Conservation (phyloP, 2,888 invertebrate species). For the Trissonchulus latispiculum region DNA sequence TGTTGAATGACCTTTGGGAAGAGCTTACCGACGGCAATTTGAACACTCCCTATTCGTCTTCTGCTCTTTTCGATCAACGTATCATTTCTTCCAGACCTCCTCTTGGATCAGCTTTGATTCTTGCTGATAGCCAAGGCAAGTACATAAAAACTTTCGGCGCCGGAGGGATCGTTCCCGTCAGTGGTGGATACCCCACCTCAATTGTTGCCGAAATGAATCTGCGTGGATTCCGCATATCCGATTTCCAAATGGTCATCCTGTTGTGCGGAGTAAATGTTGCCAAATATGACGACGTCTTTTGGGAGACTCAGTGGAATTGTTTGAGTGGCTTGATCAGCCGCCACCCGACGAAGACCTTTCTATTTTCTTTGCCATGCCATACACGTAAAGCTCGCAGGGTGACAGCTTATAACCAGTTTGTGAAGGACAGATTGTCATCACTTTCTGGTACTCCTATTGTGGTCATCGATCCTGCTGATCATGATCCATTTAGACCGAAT, state of each 20-base stretch:
- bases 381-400: too few relatives aligned
- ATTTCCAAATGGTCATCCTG: background rate
- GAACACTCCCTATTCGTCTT: too few relatives aligned
- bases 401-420: too few relatives aligned
- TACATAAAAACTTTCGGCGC: background rate
- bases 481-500: too few relatives aligned
- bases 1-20: background rate
- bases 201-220: background rate
- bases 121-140: background rate
- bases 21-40: background rate
- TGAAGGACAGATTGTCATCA: too few relatives aligned
- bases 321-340: too few relatives aligned
- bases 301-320: background rate
- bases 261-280: background rate
- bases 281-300: background rate
- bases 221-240: background rate
- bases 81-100: background rate
- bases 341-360: too few relatives aligned
- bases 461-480: too few relatives aligned
- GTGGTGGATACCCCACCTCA: background rate
- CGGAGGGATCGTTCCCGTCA: background rate
- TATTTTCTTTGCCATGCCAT: too few relatives aligned
- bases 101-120: background rate
- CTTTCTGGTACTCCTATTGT: too few relatives aligned
- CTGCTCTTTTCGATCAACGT: too few relatives aligned